A percentile compares a stretch with the other conserved stretches of the same genome.
Conservation (phyloP, 1,140 invertebrate genomes). For the Drosophila arizonae region DNA sequence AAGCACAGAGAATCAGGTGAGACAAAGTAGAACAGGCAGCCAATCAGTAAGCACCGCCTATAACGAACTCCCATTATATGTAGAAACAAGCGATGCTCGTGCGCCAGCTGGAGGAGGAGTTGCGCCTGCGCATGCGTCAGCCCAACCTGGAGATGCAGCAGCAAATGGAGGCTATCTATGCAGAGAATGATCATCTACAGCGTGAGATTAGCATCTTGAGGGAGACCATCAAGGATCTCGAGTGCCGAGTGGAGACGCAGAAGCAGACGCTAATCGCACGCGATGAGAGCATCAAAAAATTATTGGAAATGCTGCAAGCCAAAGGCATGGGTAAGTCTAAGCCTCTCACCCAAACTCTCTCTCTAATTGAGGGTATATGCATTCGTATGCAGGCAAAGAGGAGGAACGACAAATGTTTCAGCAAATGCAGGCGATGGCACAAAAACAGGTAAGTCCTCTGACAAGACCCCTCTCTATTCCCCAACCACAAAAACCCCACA, state of each 20-base stretch:
- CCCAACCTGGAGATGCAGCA: conserved; percentile 95
- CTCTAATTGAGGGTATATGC: background rate
- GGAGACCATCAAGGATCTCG: conserved; percentile 97
- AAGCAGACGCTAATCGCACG: conserved; percentile 97
- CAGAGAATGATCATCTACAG: conserved; percentile 97
- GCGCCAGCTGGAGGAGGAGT: conserved; percentile 95
- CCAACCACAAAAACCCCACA: conserved; percentile 4
- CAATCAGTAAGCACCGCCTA: background rate
- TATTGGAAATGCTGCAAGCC: conserved; percentile 98
- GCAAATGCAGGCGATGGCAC: conserved; percentile 97
- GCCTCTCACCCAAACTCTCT: too few relatives aligned
- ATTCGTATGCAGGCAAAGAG: conserved; percentile 89
- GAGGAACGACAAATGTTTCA: conserved; percentile 97
- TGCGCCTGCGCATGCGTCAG: conserved; percentile 91
- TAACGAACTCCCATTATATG: background rate
- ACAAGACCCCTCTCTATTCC: conserved; percentile 1
- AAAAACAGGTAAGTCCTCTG: conserved; percentile 93
- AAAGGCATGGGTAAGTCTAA: conserved; percentile 94
- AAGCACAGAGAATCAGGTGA: conserved; percentile 98
- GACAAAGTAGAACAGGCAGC: background rate
- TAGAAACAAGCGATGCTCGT: conserved; percentile 98
- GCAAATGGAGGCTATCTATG: conserved; percentile 95
- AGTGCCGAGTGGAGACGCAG: conserved; percentile 98
- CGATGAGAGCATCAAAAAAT: conserved; percentile 99
- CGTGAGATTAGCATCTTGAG: conserved; percentile 97